phyloP scores from a whole-genome alignment of 2,797 vertebrate genomes.

The Rachycentron canadum region DNA sequence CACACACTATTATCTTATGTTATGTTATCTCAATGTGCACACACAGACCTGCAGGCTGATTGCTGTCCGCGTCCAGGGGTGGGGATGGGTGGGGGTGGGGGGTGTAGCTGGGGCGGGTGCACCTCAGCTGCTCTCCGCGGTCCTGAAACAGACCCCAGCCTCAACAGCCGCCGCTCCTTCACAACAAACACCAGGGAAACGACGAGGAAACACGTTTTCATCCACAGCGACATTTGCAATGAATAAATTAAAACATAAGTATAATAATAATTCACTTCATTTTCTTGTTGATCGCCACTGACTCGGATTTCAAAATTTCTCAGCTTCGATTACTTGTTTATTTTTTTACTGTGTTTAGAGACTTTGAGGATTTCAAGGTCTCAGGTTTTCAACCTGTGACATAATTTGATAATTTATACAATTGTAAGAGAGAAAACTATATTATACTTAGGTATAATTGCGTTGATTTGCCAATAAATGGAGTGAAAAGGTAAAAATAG shows the following conservation, averaged over 20 bases:
- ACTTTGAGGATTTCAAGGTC: neutral
- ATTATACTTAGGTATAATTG: no score
- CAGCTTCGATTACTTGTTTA: neutral
- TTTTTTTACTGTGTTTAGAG: neutral
- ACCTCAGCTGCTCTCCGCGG: conserved; percentile 76
- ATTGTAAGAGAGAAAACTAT: neutral
- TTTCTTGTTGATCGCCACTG: neutral
- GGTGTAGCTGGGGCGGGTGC: conserved; percentile 4
- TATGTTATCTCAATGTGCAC: neutral
- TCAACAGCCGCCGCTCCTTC: neutral
- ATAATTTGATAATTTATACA: neutral
- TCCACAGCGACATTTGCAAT: fast-evolving
- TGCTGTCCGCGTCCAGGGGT: conserved; percentile 1
- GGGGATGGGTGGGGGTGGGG: neutral
- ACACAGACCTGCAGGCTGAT: neutral
- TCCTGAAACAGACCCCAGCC: conserved; percentile 75
- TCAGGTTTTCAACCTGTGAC: neutral
- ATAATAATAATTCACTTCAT: neutral
- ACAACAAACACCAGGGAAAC: neutral
- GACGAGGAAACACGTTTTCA: neutral
- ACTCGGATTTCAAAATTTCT: neutral
- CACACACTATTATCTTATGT: neutral
- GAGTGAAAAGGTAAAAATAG: neutral
- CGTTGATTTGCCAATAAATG: neutral
- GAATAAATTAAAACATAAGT: neutral